Evolutionary conservation across 2,888 invertebrate species (phyloP).

Genomic region (Coelopa pilipes): DNA sequence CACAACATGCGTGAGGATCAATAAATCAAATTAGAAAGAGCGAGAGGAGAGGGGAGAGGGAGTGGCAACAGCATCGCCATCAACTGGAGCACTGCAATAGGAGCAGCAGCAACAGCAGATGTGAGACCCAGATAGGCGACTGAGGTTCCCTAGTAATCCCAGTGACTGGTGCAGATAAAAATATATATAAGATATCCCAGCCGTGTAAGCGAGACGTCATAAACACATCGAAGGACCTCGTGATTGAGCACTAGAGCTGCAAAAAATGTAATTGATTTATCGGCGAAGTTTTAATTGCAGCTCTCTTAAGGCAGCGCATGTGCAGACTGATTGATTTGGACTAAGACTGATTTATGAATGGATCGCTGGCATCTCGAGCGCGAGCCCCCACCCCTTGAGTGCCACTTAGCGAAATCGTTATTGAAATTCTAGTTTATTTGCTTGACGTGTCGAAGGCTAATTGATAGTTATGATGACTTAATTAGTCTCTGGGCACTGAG

Average conservation of each 20-base stretch:
- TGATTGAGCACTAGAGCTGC: no score
- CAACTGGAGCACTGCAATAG: not conserved
- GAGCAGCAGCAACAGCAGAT: not conserved
- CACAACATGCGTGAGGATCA: slow-evolving; percentile 19
- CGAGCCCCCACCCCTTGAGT: slow-evolving; percentile 16
- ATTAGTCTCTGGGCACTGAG: no score
- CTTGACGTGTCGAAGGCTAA: no score
- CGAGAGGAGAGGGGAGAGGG: not conserved
- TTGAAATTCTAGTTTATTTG: not conserved
- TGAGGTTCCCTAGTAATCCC: not conserved
- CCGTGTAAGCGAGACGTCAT: no score
- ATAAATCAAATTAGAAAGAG: slow-evolving; percentile 12
- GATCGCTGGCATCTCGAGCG: slow-evolving; percentile 3
- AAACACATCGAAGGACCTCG: no score
- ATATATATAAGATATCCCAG: no score
- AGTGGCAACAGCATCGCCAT: not conserved
- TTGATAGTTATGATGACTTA: no score
- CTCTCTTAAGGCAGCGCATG: no score
- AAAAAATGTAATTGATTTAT: no score
- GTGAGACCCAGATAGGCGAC: no score
- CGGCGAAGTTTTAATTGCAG: no score
- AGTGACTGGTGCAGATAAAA: not conserved
- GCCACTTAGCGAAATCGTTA: not conserved
- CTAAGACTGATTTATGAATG: not conserved
- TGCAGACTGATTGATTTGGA: no score